Evolutionary conservation across 2,797 vertebrate species (phyloP), one percentile per base, ranked within the genome.

Genomic region (Rhinella marina): DNA sequence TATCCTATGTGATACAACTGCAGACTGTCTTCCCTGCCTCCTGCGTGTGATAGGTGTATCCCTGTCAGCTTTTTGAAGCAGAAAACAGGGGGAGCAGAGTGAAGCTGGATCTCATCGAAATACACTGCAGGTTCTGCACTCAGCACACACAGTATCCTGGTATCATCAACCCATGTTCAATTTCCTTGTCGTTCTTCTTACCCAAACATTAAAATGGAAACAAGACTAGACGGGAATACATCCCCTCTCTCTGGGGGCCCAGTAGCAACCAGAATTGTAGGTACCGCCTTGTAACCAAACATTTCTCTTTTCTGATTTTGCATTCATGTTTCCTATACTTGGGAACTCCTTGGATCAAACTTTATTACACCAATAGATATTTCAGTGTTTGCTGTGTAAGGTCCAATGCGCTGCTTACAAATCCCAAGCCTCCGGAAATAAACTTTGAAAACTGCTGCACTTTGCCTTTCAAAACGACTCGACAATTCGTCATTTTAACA

Each of bases 401-500:
- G 10, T 41, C 41, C 59, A 32, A 7, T n/a, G 17, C 21, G 21
- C 80, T 17, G 27, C 77, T 59, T 19, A 57, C 32, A 80, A 66
- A 64, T 66, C 61, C 61, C 80, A 64, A 50, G 59, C 32, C 61
- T 76, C 73, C 14, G 79, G 41, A 50, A 81, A 62, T 64, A 81
- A 81, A 81, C 61, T 50, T 50, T 81, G 11, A 81, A 81, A 81
- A 66, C 29, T 81, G 80, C 80, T 81, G 25, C 23, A 81, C 32
- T n/a, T 81, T 52, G 59, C 17, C 25, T 81, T 81, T 76, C 27
- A 17, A 27, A 82, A 61, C 64, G 68, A 82, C 29, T 83, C 59
- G 25, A 75, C 86, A 77, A 61, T 82, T 77, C 61, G 56, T 78
- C 61, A 76, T 78, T 82, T 41, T 83, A 78, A 87, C 61, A 83